Percentiles rank a stretch among this genome's conserved stretches.
Evolutionary conservation across 2,888 invertebrate species (phyloP).

Genomic region (Apamea crenata): DNA sequence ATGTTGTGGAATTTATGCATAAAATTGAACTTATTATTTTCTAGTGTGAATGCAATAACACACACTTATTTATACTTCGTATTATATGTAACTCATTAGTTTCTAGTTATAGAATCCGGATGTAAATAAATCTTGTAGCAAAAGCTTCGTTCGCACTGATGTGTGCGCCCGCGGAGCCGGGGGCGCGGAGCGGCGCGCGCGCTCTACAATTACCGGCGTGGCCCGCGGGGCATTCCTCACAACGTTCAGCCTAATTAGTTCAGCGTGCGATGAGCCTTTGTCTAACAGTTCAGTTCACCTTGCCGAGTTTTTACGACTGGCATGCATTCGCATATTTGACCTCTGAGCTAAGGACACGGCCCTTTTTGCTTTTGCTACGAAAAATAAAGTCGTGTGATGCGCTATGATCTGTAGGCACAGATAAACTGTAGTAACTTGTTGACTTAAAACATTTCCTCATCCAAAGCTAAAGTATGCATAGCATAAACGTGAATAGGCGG

Average conservation of each 20-base stretch:
- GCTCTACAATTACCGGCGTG: conserved; percentile 82
- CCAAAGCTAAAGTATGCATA: conserved; percentile 45
- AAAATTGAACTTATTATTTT: conserved; percentile 19
- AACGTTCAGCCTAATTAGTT: conserved; percentile 84
- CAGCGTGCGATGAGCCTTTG: conserved; percentile 87
- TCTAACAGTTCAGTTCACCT: conserved; percentile 88
- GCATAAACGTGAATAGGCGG: conserved; percentile 53
- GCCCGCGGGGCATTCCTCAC: conserved; percentile 85
- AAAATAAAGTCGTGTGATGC: conserved; percentile 34
- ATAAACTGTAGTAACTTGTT: conserved; percentile 23
- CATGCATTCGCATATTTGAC: conserved; percentile 73
- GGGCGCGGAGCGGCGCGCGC: conserved; percentile 73
- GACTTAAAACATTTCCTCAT: conserved; percentile 33
- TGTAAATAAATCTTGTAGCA: conserved; percentile 84
- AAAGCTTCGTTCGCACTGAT: conserved; percentile 78
- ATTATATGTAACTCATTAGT: conserved; percentile 59
- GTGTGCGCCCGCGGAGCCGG: conserved; percentile 63
- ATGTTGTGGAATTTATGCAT: conserved; percentile 6
- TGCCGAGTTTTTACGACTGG: conserved; percentile 81
- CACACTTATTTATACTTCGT: conserved; percentile 36
- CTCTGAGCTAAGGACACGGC: conserved; percentile 80
- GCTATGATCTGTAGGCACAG: conserved; percentile 24
- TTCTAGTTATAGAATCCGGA: conserved; percentile 83
- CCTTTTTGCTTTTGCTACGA: conserved; percentile 74
- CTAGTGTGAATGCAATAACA: conserved; percentile 21